Base-by-base conservation (phyloP, 2,888 invertebrate genomes). In the Luperina nickerlii region DNA sequence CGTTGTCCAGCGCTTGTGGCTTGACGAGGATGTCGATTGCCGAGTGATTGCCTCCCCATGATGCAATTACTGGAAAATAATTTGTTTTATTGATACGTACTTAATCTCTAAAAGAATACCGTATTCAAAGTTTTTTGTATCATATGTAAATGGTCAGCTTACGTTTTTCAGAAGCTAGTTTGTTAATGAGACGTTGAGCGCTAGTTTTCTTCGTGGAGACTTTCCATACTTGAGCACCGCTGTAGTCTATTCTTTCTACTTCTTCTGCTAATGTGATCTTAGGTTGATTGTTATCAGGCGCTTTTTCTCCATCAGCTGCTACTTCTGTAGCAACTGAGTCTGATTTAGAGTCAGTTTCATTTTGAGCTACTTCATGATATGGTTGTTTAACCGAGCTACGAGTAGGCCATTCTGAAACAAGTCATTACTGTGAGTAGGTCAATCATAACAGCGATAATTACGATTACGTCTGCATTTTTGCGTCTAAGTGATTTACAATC, bases 151-250 rank as follows among this genome's bases (percentile, higher is more conserved):
- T 42, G 1, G 13, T 27, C 13, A 54, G n/a, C 95, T 94, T 93
- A 97, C 96, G 90, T 86, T 96, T 95, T 90, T 95, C 93, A 4
- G 96, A 93, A 60, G 94, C 90, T 60, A 97, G 82, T 90, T 95
- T 92, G 48, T 90, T 91, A 66, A 97, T 91, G 48, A 95, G 89
- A 9, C 88, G 89, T 48, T 94, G 91, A 94, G 95, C 91, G 92
- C 97, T 92, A 96, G 96, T 86, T 97, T 97, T 91, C 94, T 97
- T 91, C 5, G 94, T 95, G 2, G 85, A 94, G 66, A 98, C 97
- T 91, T 98, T 97, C 98, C 98, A 98, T 27, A 98, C 94, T 95
- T 98, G 98, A 32, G 98, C 98, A 5, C 98, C 98, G 72, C 97
- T 97, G 93, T 98, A 98, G 74, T 97, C 97, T 67, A 98, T 97